These are phyloP conservation scores for Lophochroa leadbeateri DNA, from an alignment of 2,113 vertebrate genomes.

Conservation along the genomic window DNA sequence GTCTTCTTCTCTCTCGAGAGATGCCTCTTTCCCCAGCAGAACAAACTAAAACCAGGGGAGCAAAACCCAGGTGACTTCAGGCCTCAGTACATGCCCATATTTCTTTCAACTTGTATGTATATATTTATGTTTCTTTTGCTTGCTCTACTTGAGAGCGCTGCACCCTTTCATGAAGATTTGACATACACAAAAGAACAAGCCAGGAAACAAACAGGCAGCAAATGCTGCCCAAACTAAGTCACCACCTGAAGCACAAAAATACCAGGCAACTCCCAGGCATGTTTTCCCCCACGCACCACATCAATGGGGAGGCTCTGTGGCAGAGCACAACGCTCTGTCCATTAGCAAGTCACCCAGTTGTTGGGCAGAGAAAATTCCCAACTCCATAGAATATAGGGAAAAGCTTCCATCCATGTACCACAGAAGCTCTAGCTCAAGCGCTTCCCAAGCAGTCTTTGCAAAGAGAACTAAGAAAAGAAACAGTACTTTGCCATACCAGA, in stretches of 20 bases:
- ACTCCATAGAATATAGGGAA: neutral
- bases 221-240: accelerated
- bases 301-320: neutral
- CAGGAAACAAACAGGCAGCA: neutral
- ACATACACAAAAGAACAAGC: neutral
- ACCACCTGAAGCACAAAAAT: constrained; percentile 31
- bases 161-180: neutral
- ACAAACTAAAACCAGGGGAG: neutral
- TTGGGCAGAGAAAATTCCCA: neutral
- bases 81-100: neutral
- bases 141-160: neutral
- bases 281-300: neutral
- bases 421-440: neutral
- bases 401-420: neutral
- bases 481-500: neutral
- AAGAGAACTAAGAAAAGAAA: neutral
- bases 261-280: neutral
- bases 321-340: neutral
- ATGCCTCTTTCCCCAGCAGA: neutral
- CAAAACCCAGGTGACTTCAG: neutral
- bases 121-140: neutral
- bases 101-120: neutral
- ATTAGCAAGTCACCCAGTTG: neutral
- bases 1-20: neutral
- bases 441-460: neutral